Evolutionary conservation across 1,140 invertebrate genomes (phyloP).

Genomic region (Drosophila miranda): DNA sequence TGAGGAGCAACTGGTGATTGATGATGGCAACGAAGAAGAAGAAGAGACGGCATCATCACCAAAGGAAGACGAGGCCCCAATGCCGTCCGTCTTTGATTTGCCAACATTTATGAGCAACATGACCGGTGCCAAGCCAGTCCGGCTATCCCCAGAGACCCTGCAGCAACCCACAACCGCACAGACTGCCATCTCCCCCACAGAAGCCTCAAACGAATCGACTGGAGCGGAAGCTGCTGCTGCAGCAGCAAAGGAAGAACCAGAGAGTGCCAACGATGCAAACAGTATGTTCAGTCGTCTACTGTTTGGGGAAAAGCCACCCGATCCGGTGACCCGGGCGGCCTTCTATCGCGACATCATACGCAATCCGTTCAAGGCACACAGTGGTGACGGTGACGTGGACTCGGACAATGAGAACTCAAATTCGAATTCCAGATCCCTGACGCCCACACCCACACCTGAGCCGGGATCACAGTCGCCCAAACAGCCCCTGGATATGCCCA

Average conservation of each 20-base stretch:
- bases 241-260: neutral
- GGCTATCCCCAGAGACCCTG: neutral
- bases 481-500: neutral
- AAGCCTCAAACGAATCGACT: neutral
- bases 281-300: constrained; percentile 33
- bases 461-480: constrained; percentile 65
- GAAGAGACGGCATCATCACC: constrained; percentile 9
- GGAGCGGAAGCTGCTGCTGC: neutral
- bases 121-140: constrained; percentile 19
- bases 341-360: constrained; percentile 65
- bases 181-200: constrained; percentile 22
- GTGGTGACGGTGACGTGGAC: constrained; percentile 35
- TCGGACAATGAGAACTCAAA: constrained; percentile 48
- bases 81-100: constrained; percentile 66
- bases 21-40: constrained; percentile 69
- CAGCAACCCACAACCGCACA: neutral
- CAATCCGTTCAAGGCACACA: constrained; percentile 62
- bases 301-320: constrained; percentile 40
- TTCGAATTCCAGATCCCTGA: constrained; percentile 63
- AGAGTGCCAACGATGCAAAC: neutral
- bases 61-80: constrained; percentile 21
- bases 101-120: constrained; percentile 70
- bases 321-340: constrained; percentile 38
- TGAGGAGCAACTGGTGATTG: constrained; percentile 75
- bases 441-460: constrained; percentile 63